Percentiles rank a stretch among this genome's conserved stretches.
Conservation (phyloP, 2,113 vertebrate species). For the Anguilla japonica region DNA sequence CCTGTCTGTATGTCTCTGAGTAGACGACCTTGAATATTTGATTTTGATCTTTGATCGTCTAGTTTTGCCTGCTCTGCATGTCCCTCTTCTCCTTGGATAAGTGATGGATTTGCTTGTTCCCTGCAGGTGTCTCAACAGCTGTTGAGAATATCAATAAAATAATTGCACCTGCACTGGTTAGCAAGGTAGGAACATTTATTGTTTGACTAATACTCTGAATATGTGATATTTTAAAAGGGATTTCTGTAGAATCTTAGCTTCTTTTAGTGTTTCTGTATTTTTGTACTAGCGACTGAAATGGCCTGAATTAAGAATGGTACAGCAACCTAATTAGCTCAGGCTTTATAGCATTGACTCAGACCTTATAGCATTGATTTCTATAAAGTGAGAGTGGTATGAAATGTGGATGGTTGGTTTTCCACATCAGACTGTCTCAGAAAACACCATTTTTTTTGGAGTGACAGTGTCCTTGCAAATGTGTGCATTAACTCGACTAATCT, state of each 20-base stretch:
- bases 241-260: not conserved
- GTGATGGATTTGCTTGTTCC: conserved; percentile 91
- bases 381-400: too few species aligned
- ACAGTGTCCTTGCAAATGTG: not conserved
- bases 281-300: conserved; percentile 15
- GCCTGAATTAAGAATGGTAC: not conserved
- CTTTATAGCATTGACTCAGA: too few species aligned
- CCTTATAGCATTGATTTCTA: too few species aligned
- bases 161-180: conserved; percentile 97
- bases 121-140: conserved; percentile 99
- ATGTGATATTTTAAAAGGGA: conserved; percentile 14
- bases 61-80: conserved; percentile 68
- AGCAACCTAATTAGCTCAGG: not conserved
- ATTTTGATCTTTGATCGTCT: conserved; percentile 59
- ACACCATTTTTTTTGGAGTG: too few species aligned
- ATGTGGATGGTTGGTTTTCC: not conserved
- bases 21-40: not conserved
- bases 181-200: conserved; percentile 90
- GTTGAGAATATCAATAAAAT: conserved; percentile 99
- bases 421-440: not conserved
- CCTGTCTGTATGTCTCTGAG: conserved; percentile 17
- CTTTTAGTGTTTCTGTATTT: not conserved
- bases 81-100: conserved; percentile 56
- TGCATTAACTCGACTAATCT: not conserved
- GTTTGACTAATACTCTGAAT: conserved; percentile 65